These are phyloP conservation scores for Desoria tigrina DNA, from an alignment of 2,888 invertebrate species.

Conservation along the genomic window DNA sequence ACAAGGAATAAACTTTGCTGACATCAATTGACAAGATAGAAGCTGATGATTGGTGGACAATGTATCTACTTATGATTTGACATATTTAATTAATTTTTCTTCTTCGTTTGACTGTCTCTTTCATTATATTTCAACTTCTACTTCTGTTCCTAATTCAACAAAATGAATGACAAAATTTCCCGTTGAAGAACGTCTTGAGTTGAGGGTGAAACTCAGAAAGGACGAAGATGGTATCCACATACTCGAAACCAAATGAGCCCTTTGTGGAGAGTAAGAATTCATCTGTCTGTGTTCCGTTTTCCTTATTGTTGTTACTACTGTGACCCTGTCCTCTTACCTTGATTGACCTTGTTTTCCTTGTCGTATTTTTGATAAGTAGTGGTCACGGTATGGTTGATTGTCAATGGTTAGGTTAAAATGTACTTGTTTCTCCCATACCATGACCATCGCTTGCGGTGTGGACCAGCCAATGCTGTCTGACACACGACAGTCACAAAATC, in stretches of 20 bases:
- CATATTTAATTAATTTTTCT: constrained; percentile 17
- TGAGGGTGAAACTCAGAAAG: constrained; percentile 51
- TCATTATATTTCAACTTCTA: constrained; percentile 35
- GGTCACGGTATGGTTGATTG: no score
- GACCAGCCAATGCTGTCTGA: background rate
- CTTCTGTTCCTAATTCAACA: constrained; percentile 24
- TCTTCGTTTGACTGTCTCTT: constrained; percentile 32
- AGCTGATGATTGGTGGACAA: background rate
- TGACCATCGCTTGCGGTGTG: no score
- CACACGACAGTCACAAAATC: background rate
- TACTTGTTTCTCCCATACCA: no score
- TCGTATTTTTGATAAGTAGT: background rate
- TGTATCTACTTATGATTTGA: background rate
- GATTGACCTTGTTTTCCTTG: background rate
- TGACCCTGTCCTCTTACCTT: background rate
- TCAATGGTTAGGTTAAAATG: no score
- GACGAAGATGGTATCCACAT: constrained; percentile 51
- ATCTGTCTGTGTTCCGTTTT: constrained; percentile 17
- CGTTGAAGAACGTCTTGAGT: constrained; percentile 50
- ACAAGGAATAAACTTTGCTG: no score
- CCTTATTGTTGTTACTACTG: background rate
- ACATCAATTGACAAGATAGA: no score
- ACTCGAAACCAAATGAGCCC: constrained; percentile 49
- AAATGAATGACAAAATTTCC: constrained; percentile 13
- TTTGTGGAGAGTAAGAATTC: constrained; percentile 31